phyloP scores from a whole-genome alignment of 2,113 vertebrate genomes.

The Accipiter virgatus region DNA sequence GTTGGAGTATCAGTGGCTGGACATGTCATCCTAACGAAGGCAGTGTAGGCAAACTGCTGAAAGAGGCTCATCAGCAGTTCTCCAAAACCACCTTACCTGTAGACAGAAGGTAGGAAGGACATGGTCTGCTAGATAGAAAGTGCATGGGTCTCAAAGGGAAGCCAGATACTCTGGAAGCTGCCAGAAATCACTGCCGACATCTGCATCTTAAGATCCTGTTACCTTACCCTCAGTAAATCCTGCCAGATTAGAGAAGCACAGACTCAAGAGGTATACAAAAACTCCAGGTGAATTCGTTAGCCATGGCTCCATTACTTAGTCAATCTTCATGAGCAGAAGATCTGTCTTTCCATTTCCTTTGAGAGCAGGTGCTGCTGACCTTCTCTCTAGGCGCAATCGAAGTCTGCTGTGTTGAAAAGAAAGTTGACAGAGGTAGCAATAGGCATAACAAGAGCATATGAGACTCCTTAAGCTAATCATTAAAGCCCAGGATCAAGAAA shows the following conservation, averaged over 20 bases:
- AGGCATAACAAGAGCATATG: slow-evolving; percentile 51
- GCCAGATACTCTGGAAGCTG: not conserved
- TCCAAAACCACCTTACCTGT: not conserved
- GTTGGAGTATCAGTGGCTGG: not conserved
- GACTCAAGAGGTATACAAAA: not conserved
- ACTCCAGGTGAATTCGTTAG: not conserved
- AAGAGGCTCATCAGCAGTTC: not conserved
- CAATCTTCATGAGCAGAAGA: not conserved
- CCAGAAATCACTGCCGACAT: not conserved
- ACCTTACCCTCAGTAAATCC: not conserved
- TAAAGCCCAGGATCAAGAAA: slow-evolving; percentile 48
- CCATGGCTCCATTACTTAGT: not conserved
- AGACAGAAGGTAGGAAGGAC: not conserved
- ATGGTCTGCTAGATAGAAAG: not conserved
- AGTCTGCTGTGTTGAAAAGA: slow-evolving; percentile 40
- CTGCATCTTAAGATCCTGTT: not conserved
- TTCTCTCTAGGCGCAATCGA: not conserved
- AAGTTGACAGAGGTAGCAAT: slow-evolving; percentile 45
- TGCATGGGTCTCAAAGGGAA: not conserved
- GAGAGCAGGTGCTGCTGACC: slow-evolving; percentile 18
- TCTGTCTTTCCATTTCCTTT: not conserved
- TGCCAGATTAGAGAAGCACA: not conserved
- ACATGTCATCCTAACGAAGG: not conserved
- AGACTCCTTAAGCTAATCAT: slow-evolving; percentile 53
- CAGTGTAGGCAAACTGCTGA: not conserved